Conservation (phyloP, 2,888 invertebrate species). For the Dolomedes plantarius region DNA sequence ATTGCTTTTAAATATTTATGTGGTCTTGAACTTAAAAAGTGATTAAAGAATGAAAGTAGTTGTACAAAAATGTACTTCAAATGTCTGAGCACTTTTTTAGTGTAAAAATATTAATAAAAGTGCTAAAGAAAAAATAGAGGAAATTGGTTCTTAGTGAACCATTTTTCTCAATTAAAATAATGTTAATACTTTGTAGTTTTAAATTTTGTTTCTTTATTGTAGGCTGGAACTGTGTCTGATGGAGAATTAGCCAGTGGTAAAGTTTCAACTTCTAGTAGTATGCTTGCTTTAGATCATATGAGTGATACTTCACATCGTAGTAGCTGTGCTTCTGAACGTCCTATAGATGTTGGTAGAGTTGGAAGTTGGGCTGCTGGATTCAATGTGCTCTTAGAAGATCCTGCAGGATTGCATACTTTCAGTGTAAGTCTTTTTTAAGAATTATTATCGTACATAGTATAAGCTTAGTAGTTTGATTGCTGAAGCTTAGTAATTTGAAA, state of each 20-base stretch:
- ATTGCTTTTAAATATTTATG: too few relatives aligned
- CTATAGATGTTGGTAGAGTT: slow-evolving; percentile 78
- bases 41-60: too few relatives aligned
- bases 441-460: not conserved
- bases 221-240: slow-evolving; percentile 72
- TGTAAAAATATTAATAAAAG: too few relatives aligned
- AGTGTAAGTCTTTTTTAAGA: slow-evolving; percentile 81
- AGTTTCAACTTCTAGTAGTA: slow-evolving; percentile 71
- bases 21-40: too few relatives aligned
- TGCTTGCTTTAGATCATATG: slow-evolving; percentile 70
- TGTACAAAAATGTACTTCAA: too few relatives aligned
- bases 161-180: too few relatives aligned
- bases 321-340: slow-evolving; percentile 73
- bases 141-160: too few relatives aligned
- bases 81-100: too few relatives aligned
- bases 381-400: slow-evolving; percentile 91
- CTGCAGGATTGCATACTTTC: slow-evolving; percentile 91
- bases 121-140: too few relatives aligned
- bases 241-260: slow-evolving; percentile 72
- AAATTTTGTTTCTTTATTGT: not conserved
- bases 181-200: too few relatives aligned
- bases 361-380: slow-evolving; percentile 92
- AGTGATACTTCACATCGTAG: slow-evolving; percentile 71
- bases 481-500: too few relatives aligned
- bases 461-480: slow-evolving; percentile 38